Conservation (phyloP, 1,140 invertebrate species). For the Musca domestica region DNA sequence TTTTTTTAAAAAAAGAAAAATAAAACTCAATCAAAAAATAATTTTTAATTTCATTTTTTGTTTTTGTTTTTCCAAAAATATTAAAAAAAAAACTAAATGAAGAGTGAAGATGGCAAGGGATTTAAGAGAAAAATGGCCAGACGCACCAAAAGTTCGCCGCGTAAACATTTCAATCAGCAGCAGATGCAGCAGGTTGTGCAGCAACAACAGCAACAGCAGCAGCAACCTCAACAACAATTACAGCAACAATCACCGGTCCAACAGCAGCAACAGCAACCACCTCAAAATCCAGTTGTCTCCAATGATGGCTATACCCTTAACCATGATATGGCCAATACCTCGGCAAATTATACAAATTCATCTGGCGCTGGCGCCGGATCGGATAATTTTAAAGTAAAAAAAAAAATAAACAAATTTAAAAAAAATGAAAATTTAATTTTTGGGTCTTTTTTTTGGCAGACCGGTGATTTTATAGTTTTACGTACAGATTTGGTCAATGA, state of each 20-base stretch:
- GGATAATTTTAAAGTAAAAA: slow-evolving; percentile 49
- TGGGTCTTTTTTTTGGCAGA: slow-evolving; percentile 59
- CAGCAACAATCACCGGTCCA: slow-evolving; percentile 33
- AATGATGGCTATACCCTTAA: slow-evolving; percentile 42
- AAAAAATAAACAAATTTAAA: neutral
- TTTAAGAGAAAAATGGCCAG: slow-evolving; percentile 45
- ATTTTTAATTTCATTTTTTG: neutral
- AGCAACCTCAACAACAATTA: slow-evolving; percentile 17
- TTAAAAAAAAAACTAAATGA: neutral
- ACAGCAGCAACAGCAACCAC: slow-evolving; percentile 6
- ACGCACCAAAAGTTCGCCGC: slow-evolving; percentile 45
- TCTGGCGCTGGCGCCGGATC: slow-evolving; percentile 24
- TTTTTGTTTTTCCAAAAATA: neutral
- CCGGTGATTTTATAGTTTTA: slow-evolving; percentile 80
- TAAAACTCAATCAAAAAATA: neutral
- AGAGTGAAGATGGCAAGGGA: slow-evolving; percentile 48
- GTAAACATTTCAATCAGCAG: slow-evolving; percentile 41
- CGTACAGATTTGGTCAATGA: slow-evolving; percentile 72
- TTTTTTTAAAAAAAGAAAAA: neutral
- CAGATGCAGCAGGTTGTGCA: slow-evolving; percentile 19
- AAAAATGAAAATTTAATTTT: slow-evolving; percentile 6
- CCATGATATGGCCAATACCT: slow-evolving; percentile 40
- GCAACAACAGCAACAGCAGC: slow-evolving; percentile 19
- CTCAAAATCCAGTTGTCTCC: neutral
- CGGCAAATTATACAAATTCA: slow-evolving; percentile 32